Base-by-base conservation (phyloP, 2,113 vertebrate species). In the Hydrochoerus hydrochaeris region DNA sequence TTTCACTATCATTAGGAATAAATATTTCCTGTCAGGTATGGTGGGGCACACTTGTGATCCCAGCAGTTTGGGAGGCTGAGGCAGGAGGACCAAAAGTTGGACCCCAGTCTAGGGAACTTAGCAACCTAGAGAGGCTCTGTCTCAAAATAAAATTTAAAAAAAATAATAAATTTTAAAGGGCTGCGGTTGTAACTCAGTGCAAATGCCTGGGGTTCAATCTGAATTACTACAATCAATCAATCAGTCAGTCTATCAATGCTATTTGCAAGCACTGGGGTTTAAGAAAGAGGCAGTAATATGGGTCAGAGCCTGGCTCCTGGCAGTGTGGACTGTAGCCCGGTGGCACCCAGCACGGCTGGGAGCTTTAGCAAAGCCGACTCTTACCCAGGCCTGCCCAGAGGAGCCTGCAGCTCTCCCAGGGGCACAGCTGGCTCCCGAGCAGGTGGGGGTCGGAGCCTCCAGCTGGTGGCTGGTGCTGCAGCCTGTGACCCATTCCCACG, bases 401-500 rank as follows among this genome's bases (percentile, higher is more conserved):
- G 71, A 46, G 13, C 13, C 83, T 30, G 24, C 49, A 4, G 46
- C 28, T 26, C 38, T n/a, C 32, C 60, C 30, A 26, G 22, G 41
- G 38, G 19, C 17, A n/a, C 5, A 12, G 65, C 35, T 26, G 20
- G 32, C 60, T 38, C 24, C 7, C 3, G 0, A 3, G 69, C 20
- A n/a, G 0, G 26, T 17, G 5, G 1, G n/a, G 3, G 46, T 46
- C 1, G 46, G 22, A 58, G 14, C 0, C 20, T n/a, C 7, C 52
- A 5, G 3, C 71, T 22, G 32, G 19, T 38, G 60, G 81, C 32
- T 17, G 41, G 28, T 4, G 9, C 63, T 9, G 1, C 14, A 13
- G 4, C 9, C 78, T 1, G 0, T 35, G 28, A 52, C 7, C 57
- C 19, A 0, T 0, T 4, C 26, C 24, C 13, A 9, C 9, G 0